phyloP scores from a whole-genome alignment of 1,140 invertebrate species.

The Pomacea maculata region DNA sequence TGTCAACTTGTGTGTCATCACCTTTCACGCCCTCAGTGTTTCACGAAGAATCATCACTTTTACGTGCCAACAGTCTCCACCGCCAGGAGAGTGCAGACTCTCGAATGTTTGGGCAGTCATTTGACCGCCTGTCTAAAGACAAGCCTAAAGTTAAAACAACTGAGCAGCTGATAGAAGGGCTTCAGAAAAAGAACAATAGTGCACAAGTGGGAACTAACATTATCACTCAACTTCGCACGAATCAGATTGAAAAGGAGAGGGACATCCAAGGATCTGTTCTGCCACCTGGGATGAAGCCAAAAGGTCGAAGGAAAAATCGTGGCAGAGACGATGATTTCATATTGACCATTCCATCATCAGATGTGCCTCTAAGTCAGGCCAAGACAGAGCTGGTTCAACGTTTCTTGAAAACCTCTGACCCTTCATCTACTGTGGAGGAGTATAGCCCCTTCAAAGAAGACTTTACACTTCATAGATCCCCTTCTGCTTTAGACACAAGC shows the following conservation, averaged over 20 bases:
- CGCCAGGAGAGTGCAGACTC: conserved; percentile 29
- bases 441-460: conserved; percentile 52
- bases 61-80: conserved; percentile 1
- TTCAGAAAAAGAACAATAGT: conserved; percentile 73
- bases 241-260: conserved; percentile 62
- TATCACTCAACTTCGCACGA: conserved; percentile 60
- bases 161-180: conserved; percentile 80
- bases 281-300: conserved; percentile 53
- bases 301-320: conserved; percentile 42
- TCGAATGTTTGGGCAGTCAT: conserved; percentile 15
- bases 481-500: conserved; percentile 18
- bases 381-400: conserved; percentile 72
- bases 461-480: conserved; percentile 11
- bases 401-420: conserved; percentile 66
- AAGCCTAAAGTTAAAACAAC: conserved; percentile 82
- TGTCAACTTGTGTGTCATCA: conserved; percentile 6
- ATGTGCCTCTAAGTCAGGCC: conserved; percentile 58
- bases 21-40: conserved; percentile 2
- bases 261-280: conserved; percentile 51
- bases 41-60: too few species aligned
- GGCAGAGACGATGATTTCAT: conserved; percentile 33
- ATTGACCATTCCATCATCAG: conserved; percentile 31
- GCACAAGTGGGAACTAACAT: conserved; percentile 60
- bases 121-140: conserved; percentile 23
- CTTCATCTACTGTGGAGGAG: conserved; percentile 45